Base-by-base conservation (phyloP, 2,113 vertebrate species). In the Nerophis ophidion region DNA sequence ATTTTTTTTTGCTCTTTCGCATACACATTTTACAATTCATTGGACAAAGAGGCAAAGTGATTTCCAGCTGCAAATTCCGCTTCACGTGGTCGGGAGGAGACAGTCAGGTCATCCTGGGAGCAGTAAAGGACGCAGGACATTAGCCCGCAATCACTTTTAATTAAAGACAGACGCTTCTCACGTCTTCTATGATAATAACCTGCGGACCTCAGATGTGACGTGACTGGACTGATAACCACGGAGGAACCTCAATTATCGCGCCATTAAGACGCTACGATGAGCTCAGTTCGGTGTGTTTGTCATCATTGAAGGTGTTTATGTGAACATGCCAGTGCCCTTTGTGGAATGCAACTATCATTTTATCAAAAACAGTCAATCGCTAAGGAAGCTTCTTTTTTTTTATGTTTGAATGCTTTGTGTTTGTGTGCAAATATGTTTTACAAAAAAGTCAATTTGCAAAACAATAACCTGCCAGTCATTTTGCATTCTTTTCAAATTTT, bases 121-220 rank as follows among this genome's bases (percentile, higher is more conserved):
- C 66, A 60, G 57, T 81, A 74, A 74, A 33, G 54, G 76, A 81
- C 51, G 59, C 63, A 77, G 71, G 71, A 64, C 78, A 80, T 85
- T 83, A 81, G 74, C 60, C 61, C 35, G 52, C 68, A 74, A 75
- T 84, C 73, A 78, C 57, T 63, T 77, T 71, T 85, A 81, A 86
- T 82, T 79, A 79, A 75, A 73, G 55, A 67, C 61, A 14, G 63
- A 38, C 6, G 5, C 48, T 55, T 67, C 68, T 68, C 45, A 60
- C 19, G 33, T 58, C n/a, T 61, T 61, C 33, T 58, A n/a, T 3
- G 42, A n/a, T 45, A 59, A 61, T 58, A 46, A 74, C 69, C 45
- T 61, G 50, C 35, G 57, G 57, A 75, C 56, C 53, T 33, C 8
- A 57, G 38, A 59, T 2, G 3, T 38, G 47, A 54, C 35, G 51